These are phyloP conservation scores for Lordiphosa clarofinis DNA, from an alignment of 1,140 invertebrate species.

Conservation along the genomic window DNA sequence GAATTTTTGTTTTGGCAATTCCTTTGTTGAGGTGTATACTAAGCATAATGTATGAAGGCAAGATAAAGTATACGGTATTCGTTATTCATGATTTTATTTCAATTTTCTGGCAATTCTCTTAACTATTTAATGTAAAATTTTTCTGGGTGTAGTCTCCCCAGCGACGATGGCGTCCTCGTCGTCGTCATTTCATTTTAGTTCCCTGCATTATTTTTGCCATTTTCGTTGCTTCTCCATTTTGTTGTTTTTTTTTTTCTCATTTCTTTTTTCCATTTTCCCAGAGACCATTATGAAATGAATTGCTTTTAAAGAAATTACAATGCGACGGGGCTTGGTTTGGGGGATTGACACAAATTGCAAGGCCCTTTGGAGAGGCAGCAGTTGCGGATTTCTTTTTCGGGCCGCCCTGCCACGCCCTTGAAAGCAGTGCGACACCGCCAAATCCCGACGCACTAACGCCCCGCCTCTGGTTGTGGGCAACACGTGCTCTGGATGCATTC, in stretches of 20 bases:
- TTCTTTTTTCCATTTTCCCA: conserved; percentile 49
- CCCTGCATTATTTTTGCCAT: conserved; percentile 67
- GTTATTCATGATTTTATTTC: too few relatives aligned
- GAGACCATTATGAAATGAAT: conserved; percentile 75
- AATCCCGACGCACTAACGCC: conserved; percentile 9
- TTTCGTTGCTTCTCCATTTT: conserved; percentile 41
- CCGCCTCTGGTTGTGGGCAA: neutral
- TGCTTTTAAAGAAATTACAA: conserved; percentile 79
- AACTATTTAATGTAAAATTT: too few relatives aligned
- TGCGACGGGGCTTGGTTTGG: conserved; percentile 17
- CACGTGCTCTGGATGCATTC: conserved; percentile 7
- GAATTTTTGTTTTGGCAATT: too few relatives aligned
- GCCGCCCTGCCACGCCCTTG: conserved; percentile 13
- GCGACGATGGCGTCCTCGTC: conserved; percentile 22
- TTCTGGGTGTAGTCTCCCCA: conserved; percentile 11
- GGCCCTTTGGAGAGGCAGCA: conserved; percentile 12
- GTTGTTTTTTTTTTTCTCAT: conserved; percentile 37
- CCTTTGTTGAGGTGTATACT: too few relatives aligned
- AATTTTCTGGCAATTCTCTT: too few relatives aligned
- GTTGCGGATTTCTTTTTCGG: conserved; percentile 12
- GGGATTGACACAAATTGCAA: conserved; percentile 50
- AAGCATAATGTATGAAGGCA: too few relatives aligned
- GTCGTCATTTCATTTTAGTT: conserved; percentile 55
- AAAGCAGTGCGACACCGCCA: conserved; percentile 2
- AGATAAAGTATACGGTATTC: too few relatives aligned